Conservation (phyloP, 2,113 vertebrate species). For the Bagarius yarrelli region DNA sequence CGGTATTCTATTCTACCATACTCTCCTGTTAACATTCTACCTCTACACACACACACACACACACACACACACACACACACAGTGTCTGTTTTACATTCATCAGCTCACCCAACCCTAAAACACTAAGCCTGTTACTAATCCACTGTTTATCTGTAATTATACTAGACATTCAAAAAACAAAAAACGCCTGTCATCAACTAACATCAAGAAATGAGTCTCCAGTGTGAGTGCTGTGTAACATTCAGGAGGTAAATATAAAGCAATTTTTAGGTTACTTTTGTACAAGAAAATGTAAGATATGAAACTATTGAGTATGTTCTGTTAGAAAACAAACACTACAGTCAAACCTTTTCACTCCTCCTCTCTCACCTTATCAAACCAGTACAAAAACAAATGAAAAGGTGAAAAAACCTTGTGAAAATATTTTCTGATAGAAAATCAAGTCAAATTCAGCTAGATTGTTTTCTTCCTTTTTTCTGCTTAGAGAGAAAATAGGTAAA, state of each 20-base stretch:
- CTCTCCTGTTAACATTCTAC: neutral
- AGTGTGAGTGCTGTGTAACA: no score
- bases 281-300: no score
- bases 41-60: neutral
- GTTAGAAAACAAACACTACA: neutral
- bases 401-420: neutral
- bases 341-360: neutral
- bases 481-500: constrained; percentile 58
- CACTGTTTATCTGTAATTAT: neutral
- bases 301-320: neutral
- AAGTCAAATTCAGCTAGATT: neutral
- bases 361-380: neutral
- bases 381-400: neutral
- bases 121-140: neutral
- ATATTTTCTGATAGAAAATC: neutral
- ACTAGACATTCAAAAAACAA: neutral
- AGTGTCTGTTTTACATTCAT: neutral
- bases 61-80: neutral
- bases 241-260: no score
- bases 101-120: neutral
- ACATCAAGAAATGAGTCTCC: no score
- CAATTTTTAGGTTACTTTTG: no score
- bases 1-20: neutral
- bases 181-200: neutral
- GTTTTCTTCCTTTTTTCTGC: neutral